Evolutionary conservation across 1,140 invertebrate species (phyloP), one percentile per base, ranked within the genome.

Genomic region (Drosophila burlai): DNA sequence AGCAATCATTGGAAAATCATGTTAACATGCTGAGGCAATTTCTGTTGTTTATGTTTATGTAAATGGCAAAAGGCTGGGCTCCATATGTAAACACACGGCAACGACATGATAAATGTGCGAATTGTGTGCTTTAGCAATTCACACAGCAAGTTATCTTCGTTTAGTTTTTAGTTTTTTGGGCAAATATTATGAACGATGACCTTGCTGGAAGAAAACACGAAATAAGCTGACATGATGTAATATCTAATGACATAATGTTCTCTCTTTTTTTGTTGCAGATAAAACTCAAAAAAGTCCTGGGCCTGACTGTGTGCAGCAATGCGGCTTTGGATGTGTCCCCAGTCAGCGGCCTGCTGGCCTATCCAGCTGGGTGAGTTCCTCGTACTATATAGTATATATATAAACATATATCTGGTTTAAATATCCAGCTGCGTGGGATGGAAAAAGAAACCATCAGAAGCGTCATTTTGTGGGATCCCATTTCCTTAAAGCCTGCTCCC

Each of bases 261-360:
- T 72, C 18, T 57, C 54, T n/a, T n/a, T 21, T 29, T 21, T 15
- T 1, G 2, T 92, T 92, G 40, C 80, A 99, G 98, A 97, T 99
- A 85, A 98, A 98, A 93, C 95, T 99, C 92, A 98, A 99, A 95
- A 95, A 96, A 81, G 98, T 99, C 59, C 94, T 99, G 77, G 98
- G 98, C 63, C 94, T 99, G 81, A 99, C 98, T 31, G 97, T 98
- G 40, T 95, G 96, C 89, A 97, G 95, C 92, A 99, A 98, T 95
- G 97, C 98, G 76, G 97, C 97, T 9, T 94, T 99, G 80, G 97
- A 97, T 93, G 97, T 96, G 93, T 97, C 98, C 93, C 95, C 96
- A 42, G 96, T 96, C 91, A 96, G 96, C 49, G 97, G 98, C 80
- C 94, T 96, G 59, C 95, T 99, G 75, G 98, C 98, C 11, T 99